A percentile compares a stretch with the other conserved stretches of the same genome.
Conservation (phyloP, 2,113 vertebrate genomes). For the Conger conger region DNA sequence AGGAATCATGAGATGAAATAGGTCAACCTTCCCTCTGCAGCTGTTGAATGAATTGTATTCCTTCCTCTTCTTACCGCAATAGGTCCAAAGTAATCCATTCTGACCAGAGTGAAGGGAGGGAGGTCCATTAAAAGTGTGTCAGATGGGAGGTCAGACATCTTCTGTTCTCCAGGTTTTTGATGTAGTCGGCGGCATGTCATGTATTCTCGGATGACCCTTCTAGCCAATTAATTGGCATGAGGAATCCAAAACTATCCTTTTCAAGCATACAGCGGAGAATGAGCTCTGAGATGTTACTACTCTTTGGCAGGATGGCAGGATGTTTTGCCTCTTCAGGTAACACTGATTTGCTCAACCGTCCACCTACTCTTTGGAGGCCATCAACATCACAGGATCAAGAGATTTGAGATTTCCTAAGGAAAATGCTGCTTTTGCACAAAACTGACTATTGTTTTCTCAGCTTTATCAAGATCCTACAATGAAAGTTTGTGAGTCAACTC, state of each 20-base stretch:
- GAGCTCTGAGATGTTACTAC: background rate
- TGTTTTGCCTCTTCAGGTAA: background rate
- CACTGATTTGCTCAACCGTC: background rate
- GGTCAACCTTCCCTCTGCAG: too few relatives aligned
- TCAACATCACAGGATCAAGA: constrained; percentile 14
- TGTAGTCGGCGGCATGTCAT: background rate
- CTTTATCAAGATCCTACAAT: background rate
- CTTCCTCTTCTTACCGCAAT: background rate
- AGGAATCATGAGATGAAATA: too few relatives aligned
- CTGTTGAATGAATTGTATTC: too few relatives aligned
- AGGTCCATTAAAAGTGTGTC: too few relatives aligned
- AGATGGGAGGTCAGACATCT: constrained; percentile 21
- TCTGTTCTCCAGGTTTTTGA: constrained; percentile 10
- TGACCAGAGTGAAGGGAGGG: background rate
- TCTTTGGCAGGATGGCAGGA: too few relatives aligned
- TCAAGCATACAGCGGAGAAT: constrained; percentile 7
- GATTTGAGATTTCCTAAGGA: background rate
- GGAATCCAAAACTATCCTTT: background rate
- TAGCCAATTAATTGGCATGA: background rate
- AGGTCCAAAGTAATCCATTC: background rate
- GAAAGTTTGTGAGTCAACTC: background rate
- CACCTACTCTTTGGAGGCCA: constrained; percentile 23
- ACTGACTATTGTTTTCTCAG: background rate
- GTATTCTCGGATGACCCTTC: background rate
- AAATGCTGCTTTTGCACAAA: background rate